phyloP scores from a whole-genome alignment of 2,888 invertebrate species.

The Lithophane semibrunnea region DNA sequence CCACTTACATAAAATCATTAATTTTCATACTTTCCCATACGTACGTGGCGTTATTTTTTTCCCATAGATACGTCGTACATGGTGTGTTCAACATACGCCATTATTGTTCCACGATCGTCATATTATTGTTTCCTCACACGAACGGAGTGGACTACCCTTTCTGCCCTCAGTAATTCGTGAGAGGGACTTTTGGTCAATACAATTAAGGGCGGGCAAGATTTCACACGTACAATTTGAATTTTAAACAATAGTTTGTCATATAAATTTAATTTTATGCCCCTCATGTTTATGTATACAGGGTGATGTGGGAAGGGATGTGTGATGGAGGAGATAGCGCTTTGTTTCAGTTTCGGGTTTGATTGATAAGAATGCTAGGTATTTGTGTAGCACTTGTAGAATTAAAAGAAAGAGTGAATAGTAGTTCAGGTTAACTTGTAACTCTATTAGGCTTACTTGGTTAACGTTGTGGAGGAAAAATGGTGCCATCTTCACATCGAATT shows the following conservation, averaged over 20 bases:
- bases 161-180: constrained; percentile 72
- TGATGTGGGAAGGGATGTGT: constrained; percentile 63
- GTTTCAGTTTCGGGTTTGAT: background rate
- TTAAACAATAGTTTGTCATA: constrained; percentile 90
- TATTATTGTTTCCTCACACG: constrained; percentile 74
- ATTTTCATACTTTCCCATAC: too few relatives aligned
- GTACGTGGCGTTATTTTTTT: too few relatives aligned
- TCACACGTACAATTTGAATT: constrained; percentile 90
- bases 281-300: constrained; percentile 76
- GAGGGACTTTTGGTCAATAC: constrained; percentile 86
- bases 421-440: background rate
- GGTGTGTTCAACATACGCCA: constrained; percentile 43
- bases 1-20: too few relatives aligned
- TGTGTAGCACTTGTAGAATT: background rate
- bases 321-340: constrained; percentile 27
- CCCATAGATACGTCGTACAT: too few relatives aligned
- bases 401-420: too few relatives aligned
- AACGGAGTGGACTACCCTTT: constrained; percentile 70
- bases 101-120: constrained; percentile 36
- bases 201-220: constrained; percentile 88
- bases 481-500: background rate
- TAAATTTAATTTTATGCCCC: constrained; percentile 88
- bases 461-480: background rate
- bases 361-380: constrained; percentile 16
- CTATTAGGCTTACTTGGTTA: background rate